Conservation (phyloP, 2,888 invertebrate genomes). For the Plagiodera versicolora region DNA sequence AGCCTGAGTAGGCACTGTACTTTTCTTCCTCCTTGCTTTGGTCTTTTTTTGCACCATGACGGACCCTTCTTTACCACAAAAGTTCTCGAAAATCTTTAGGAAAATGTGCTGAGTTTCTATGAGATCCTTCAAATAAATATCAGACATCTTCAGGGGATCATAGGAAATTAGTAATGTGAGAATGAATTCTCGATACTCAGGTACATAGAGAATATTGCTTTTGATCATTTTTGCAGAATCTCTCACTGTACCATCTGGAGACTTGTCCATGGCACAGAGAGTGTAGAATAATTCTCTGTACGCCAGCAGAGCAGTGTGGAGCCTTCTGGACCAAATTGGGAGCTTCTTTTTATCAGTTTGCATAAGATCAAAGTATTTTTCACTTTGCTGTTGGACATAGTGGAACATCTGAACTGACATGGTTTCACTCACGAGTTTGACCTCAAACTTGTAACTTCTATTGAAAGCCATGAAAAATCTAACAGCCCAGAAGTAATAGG, state of each 20-base stretch:
- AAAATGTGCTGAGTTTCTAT: slow-evolving; percentile 89
- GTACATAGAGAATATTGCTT: slow-evolving; percentile 89
- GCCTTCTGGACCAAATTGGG: slow-evolving; percentile 79
- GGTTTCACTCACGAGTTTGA: slow-evolving; percentile 92
- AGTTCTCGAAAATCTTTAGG: slow-evolving; percentile 83
- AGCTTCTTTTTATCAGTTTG: slow-evolving; percentile 85
- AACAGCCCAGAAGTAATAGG: slow-evolving; percentile 91
- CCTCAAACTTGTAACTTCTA: slow-evolving; percentile 81
- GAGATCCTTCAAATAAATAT: slow-evolving; percentile 81
- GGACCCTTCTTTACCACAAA: slow-evolving; percentile 63
- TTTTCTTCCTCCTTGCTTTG: slow-evolving; percentile 56
- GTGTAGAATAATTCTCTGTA: slow-evolving; percentile 84
- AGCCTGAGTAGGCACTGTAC: slow-evolving; percentile 45
- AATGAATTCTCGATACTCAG: slow-evolving; percentile 92
- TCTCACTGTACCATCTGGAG: slow-evolving; percentile 67
- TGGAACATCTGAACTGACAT: slow-evolving; percentile 90
- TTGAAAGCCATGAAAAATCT: slow-evolving; percentile 98
- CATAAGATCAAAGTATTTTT: slow-evolving; percentile 82
- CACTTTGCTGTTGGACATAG: slow-evolving; percentile 91
- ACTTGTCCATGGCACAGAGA: slow-evolving; percentile 79
- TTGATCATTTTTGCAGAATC: slow-evolving; percentile 85
- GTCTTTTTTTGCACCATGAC: slow-evolving; percentile 71
- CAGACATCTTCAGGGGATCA: slow-evolving; percentile 84
- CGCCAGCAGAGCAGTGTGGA: slow-evolving; percentile 82
- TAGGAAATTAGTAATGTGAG: slow-evolving; percentile 78